phyloP scores from a whole-genome alignment of 1,140 invertebrate species.

The Triops cancriformis region DNA sequence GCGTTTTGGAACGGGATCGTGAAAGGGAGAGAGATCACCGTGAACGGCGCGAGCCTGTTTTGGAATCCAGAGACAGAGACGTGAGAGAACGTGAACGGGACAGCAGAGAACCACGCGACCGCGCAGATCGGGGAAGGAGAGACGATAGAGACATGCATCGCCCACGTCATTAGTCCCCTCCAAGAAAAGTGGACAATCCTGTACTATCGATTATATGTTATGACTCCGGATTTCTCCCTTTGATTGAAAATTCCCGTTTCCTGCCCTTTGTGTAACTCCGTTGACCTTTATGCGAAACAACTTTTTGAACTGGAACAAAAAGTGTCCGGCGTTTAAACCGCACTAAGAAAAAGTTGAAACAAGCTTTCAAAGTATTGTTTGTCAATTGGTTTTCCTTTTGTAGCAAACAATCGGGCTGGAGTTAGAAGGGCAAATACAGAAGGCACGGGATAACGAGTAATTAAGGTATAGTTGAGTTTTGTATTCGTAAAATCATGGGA shows the following conservation, averaged over 20 bases:
- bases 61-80: slow-evolving; percentile 12
- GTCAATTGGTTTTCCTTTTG: background rate
- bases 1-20: slow-evolving; percentile 25
- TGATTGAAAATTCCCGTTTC: background rate
- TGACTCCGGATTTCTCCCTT: background rate
- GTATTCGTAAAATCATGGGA: background rate
- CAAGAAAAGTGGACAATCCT: background rate
- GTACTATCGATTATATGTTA: background rate
- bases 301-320: background rate
- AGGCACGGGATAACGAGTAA: background rate
- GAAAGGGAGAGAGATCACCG: slow-evolving; percentile 22
- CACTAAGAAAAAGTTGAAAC: background rate
- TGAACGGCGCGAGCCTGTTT: slow-evolving; percentile 3
- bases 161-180: slow-evolving; percentile 15
- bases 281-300: background rate
- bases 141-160: background rate
- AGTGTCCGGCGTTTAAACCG: background rate
- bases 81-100: slow-evolving; percentile 21
- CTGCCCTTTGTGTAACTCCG: background rate
- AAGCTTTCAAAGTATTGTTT: background rate
- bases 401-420: background rate
- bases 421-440: background rate
- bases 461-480: background rate
- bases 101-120: slow-evolving; percentile 14
- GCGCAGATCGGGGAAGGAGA: background rate